These are phyloP conservation scores for Pangasius djambal DNA, from an alignment of 2,797 vertebrate species.

Conservation along the genomic window DNA sequence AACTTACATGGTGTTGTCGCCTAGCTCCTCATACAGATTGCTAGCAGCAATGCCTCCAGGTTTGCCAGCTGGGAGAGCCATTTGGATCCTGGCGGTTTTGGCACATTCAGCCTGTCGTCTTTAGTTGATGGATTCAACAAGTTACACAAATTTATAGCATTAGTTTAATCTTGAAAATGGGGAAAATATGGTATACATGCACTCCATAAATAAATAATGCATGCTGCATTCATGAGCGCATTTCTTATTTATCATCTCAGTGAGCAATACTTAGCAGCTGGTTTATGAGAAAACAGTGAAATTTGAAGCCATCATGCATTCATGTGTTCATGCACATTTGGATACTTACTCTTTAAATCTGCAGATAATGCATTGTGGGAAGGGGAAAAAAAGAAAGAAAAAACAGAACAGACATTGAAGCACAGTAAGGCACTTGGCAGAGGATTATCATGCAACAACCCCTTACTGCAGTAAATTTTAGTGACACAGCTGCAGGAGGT, in stretches of 20 bases:
- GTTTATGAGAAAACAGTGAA: background rate
- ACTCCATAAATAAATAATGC: constrained; percentile 32
- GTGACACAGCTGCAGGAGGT: constrained; percentile 17
- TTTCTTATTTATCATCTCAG: constrained; percentile 40
- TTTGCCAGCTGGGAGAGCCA: constrained; percentile 90
- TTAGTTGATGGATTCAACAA: constrained; percentile 40
- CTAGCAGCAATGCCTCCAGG: constrained; percentile 79
- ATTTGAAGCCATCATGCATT: background rate
- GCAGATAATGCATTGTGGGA: constrained; percentile 60
- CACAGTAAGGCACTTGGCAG: constrained; percentile 24
- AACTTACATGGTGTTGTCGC: constrained; percentile 96
- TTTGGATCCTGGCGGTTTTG: constrained; percentile 95
- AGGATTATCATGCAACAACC: constrained; percentile 15
- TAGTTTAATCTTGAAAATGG: constrained; percentile 17
- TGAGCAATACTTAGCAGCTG: constrained; percentile 29
- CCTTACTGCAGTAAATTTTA: constrained; percentile 30
- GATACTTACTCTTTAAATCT: constrained; percentile 99
- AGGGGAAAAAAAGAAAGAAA: constrained; percentile 38
- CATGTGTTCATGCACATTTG: constrained; percentile 8
- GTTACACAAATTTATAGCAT: constrained; percentile 39
- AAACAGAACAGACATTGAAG: constrained; percentile 47
- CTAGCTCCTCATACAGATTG: constrained; percentile 95
- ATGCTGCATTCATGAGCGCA: constrained; percentile 25
- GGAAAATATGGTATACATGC: constrained; percentile 35
- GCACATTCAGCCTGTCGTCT: constrained; percentile 96